Evolutionary conservation across 1,140 invertebrate species (phyloP), one percentile per base, ranked within the genome.

Genomic region (Pseudobourletiella spinata): DNA sequence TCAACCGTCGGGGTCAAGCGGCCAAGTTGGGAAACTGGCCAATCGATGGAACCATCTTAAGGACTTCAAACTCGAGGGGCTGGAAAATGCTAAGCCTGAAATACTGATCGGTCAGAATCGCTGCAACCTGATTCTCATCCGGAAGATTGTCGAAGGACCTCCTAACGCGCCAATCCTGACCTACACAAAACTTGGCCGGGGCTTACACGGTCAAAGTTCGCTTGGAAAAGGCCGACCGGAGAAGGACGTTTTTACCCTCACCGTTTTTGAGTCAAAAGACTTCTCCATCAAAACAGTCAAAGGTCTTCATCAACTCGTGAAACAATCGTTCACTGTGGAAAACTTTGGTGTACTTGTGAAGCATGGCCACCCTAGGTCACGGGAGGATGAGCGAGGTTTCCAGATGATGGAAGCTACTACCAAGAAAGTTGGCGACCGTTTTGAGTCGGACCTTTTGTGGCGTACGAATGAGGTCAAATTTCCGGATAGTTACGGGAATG

Each of bases 361-460:
- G 2, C 11, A 25, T 0, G 18, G 28, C 30, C 26, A 2, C 15
- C 16, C 20, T 15, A 30, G 35, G 11, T 62, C 59, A 14, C 51
- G 55, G 20, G 42, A 68, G 1, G 66, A 68, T 4, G n/a, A 2
- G 3, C 1, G 25, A 29, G 42, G 59, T 1, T 4, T 57, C 44
- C 18, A 25, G 1, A 65, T 59, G 1, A 59, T 64, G 29, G 43
- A 64, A 2, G 6, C 42, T 32, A 46, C 42, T 15, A 58, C 56
- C 2, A 35, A 24, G 26, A 39, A 46, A 24, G 32, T 59, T 20
- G 63, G 15, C 6, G 25, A 29, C 0, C 6, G 57, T 55, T 65
- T 24, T 11, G 56, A 65, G 44, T 48, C 43, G 0, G 59, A 57
- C 6, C 39, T 68, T 2, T 44, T 65, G 18, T 65, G 66, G 63